A percentile compares a stretch with the other conserved stretches of the same genome.
These are phyloP conservation scores for Furnarius figulus DNA, from an alignment of 2,113 vertebrate genomes.

Conservation along the genomic window DNA sequence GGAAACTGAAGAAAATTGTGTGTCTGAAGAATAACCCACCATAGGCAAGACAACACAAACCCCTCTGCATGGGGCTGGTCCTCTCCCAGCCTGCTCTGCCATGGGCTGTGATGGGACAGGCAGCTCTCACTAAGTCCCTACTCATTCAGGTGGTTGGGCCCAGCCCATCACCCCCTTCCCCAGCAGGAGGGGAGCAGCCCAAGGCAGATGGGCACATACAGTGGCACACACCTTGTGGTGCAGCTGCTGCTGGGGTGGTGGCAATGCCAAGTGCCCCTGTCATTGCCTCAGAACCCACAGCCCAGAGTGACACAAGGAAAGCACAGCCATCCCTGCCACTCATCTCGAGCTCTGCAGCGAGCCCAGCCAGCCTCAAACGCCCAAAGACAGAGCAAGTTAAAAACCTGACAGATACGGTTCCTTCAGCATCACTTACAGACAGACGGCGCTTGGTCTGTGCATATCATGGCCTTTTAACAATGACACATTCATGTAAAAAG, in stretches of 20 bases:
- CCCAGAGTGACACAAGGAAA: neutral
- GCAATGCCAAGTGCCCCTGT: rapidly evolving
- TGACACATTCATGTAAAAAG: rapidly evolving
- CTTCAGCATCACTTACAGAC: neutral
- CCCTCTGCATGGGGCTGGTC: neutral
- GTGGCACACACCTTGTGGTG: rapidly evolving
- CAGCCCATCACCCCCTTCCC: neutral
- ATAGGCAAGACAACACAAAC: rapidly evolving
- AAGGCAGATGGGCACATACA: neutral
- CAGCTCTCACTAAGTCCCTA: neutral
- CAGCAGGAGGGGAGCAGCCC: neutral
- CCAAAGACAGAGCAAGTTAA: neutral
- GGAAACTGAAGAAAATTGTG: neutral
- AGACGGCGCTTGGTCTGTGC: neutral
- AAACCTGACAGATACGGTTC: neutral
- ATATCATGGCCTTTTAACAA: neutral
- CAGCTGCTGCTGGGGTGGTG: rapidly evolving
- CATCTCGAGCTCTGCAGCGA: neutral
- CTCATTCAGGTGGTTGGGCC: neutral
- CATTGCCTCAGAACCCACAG: neutral
- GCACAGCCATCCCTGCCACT: neutral
- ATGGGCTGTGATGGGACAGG: neutral
- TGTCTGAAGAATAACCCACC: neutral
- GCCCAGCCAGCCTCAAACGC: neutral
- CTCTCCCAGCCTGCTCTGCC: neutral